Percentiles rank a stretch among this genome's conserved stretches.
Evolutionary conservation across 1,140 invertebrate genomes (phyloP).

Genomic region (Pollicipes pollicipes): DNA sequence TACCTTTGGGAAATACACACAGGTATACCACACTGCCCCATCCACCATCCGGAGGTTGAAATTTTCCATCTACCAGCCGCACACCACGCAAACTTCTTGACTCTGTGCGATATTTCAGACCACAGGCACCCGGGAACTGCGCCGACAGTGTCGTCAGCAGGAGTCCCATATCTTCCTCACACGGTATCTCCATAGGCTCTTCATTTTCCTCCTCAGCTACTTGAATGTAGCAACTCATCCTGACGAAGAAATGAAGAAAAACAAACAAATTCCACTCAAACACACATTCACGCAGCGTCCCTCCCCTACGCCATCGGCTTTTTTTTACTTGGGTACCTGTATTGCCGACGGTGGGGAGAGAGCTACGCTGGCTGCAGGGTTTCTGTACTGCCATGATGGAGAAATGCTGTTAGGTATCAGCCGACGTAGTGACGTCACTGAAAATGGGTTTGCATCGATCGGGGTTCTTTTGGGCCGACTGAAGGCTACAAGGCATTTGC

Average conservation of each 20-base stretch:
- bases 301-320: not conserved
- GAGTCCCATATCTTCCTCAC: constrained; percentile 70
- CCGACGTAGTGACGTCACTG: too few relatives aligned
- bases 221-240: constrained; percentile 19
- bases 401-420: too few relatives aligned
- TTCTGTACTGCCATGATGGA: too few relatives aligned
- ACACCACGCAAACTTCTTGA: constrained; percentile 70
- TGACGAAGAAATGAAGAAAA: constrained; percentile 6
- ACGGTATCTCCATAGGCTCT: constrained; percentile 80
- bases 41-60: constrained; percentile 71
- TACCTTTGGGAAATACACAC: constrained; percentile 90
- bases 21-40: constrained; percentile 78
- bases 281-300: constrained; percentile 2
- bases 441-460: too few relatives aligned
- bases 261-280: not conserved
- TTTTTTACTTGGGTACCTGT: too few relatives aligned
- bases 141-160: constrained; percentile 69
- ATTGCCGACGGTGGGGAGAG: too few relatives aligned
- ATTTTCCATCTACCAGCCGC: constrained; percentile 61
- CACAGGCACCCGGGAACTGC: constrained; percentile 82
- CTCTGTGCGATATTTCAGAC: constrained; percentile 80
- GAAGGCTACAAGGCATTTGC: too few relatives aligned
- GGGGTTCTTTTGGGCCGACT: too few relatives aligned
- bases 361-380: too few relatives aligned
- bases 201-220: constrained; percentile 51